These are phyloP conservation scores for Drosophila eugracilis DNA, from an alignment of 1,140 invertebrate species.

Conservation along the genomic window DNA sequence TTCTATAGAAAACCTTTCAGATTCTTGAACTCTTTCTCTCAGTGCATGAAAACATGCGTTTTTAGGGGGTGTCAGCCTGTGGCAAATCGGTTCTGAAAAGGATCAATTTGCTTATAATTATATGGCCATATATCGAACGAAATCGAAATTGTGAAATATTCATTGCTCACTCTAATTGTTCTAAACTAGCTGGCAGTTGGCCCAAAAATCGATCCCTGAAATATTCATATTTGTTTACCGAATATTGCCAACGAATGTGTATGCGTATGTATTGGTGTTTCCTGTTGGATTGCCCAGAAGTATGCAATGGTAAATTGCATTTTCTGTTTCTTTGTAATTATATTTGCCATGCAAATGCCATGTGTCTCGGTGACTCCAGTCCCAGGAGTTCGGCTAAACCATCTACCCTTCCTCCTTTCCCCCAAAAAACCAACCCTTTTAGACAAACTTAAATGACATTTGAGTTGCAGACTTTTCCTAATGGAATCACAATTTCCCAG, in stretches of 20 bases:
- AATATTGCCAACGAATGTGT: constrained; percentile 1
- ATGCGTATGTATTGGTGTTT: neutral
- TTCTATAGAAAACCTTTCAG: no score
- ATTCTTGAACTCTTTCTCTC: neutral
- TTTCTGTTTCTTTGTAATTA: constrained; percentile 65
- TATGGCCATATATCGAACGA: constrained; percentile 41
- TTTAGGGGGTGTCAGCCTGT: constrained; percentile 14
- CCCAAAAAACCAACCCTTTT: neutral
- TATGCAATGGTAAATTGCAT: constrained; percentile 44
- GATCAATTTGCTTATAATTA: constrained; percentile 61
- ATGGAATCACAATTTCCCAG: constrained; percentile 78
- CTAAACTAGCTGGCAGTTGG: constrained; percentile 33
- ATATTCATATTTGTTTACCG: constrained; percentile 26
- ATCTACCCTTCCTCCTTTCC: neutral
- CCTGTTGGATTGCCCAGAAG: constrained; percentile 23
- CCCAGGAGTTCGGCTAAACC: neutral
- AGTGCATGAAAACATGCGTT: neutral
- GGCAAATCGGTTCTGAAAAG: constrained; percentile 40
- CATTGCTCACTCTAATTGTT: constrained; percentile 66
- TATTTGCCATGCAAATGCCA: constrained; percentile 68
- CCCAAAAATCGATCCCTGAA: constrained; percentile 10
- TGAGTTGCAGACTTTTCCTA: constrained; percentile 76
- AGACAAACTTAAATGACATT: constrained; percentile 75
- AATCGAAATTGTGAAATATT: constrained; percentile 67
- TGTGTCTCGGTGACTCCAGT: constrained; percentile 33